A percentile compares a stretch with the other conserved stretches of the same genome.
phyloP scores from a whole-genome alignment of 1,140 invertebrate species.

The Cotesia vestalis region DNA sequence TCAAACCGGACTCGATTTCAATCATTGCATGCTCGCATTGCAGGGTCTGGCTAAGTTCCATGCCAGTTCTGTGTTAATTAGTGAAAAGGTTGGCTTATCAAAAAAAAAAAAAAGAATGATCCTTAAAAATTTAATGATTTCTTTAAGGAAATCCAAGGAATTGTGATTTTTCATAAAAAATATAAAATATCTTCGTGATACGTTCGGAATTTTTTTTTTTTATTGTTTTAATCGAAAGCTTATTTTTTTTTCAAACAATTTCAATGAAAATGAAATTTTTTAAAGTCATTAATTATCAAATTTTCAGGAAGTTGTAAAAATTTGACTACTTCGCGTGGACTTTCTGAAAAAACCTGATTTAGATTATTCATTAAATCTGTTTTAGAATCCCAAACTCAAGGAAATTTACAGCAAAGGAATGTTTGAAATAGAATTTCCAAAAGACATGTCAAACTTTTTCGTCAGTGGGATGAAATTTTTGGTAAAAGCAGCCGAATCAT shows the following conservation, averaged over 20 bases:
- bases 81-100: constrained; percentile 58
- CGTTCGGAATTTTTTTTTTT: too few relatives aligned
- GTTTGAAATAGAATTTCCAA: constrained; percentile 46
- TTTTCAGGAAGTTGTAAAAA: too few relatives aligned
- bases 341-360: neutral
- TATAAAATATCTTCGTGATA: neutral
- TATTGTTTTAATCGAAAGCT: too few relatives aligned
- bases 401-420: constrained; percentile 55
- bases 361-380: neutral
- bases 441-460: constrained; percentile 51
- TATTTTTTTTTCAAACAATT: too few relatives aligned
- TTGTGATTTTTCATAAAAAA: neutral
- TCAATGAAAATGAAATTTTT: too few relatives aligned
- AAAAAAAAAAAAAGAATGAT: too few relatives aligned
- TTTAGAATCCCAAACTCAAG: constrained; percentile 61
- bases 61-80: constrained; percentile 66
- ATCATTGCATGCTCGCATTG: constrained; percentile 65
- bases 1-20: constrained; percentile 65
- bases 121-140: too few relatives aligned
- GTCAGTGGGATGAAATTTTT: constrained; percentile 43
- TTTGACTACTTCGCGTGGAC: too few relatives aligned
- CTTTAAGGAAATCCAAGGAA: too few relatives aligned
- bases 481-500: constrained; percentile 48
- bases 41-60: constrained; percentile 69
- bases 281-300: too few relatives aligned